Evolutionary conservation across 2,797 vertebrate genomes (phyloP).

Genomic region (Lindbergichthys nudifrons): DNA sequence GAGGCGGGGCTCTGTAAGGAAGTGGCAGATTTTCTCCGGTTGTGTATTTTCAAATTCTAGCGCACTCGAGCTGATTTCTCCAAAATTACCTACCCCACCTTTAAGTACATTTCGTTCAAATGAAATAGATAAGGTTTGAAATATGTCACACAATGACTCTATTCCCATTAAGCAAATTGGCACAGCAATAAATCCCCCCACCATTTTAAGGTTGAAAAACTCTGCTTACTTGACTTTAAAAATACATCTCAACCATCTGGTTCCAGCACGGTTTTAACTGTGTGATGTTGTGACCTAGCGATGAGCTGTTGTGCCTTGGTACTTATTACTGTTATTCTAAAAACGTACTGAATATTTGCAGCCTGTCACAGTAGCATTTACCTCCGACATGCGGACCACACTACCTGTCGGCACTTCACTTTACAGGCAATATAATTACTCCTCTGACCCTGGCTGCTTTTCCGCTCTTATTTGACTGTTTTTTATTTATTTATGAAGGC

Average conservation of each 20-base stretch:
- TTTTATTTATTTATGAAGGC: slow-evolving; percentile 60
- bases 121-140: background rate
- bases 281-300: slow-evolving; percentile 40
- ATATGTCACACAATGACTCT: background rate
- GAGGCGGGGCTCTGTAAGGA: no score
- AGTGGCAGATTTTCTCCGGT: no score
- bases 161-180: background rate
- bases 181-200: background rate
- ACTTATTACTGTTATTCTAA: slow-evolving; percentile 66
- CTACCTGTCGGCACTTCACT: slow-evolving; percentile 30
- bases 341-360: slow-evolving; percentile 36
- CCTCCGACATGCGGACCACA: slow-evolving; percentile 14
- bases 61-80: no score
- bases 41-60: no score
- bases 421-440: slow-evolving; percentile 59
- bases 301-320: slow-evolving; percentile 80
- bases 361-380: slow-evolving; percentile 58
- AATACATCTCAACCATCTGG: slow-evolving; percentile 1
- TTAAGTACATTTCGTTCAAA: no score
- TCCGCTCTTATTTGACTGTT: slow-evolving; percentile 37
- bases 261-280: slow-evolving; percentile 25
- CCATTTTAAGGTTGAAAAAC: slow-evolving; percentile 22
- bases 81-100: no score
- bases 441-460: slow-evolving; percentile 21
- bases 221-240: slow-evolving; percentile 12